Evolutionary conservation across 92 coral and sea anemone species (phyloP).

Genomic region (Phenganax marumi): DNA sequence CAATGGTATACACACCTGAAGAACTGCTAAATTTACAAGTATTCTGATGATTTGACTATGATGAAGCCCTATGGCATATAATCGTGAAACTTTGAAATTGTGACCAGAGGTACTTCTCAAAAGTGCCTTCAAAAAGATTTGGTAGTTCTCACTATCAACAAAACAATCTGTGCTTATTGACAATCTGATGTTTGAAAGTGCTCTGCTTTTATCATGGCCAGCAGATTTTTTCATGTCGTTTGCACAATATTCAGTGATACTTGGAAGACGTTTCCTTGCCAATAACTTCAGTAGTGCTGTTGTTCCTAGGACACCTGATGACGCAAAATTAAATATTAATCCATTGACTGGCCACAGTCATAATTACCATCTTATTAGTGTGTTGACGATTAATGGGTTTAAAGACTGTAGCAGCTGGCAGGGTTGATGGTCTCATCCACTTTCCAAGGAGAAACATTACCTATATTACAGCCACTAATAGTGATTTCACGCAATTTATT

Average conservation of each 20-base stretch:
- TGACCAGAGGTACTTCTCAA: conserved; percentile 44
- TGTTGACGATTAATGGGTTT: not conserved
- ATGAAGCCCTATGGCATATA: conserved; percentile 55
- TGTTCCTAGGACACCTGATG: conserved; percentile 31
- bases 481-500: conserved; percentile 62
- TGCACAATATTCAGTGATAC: not conserved
- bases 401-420: not conserved
- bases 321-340: not conserved
- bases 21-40: too few relatives aligned
- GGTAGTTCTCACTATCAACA: conserved; percentile 62
- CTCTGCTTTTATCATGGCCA: not conserved
- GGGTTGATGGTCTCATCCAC: not conserved
- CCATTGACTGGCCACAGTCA: not conserved
- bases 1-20: too few relatives aligned
- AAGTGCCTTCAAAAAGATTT: conserved; percentile 69
- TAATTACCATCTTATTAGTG: not conserved
- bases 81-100: conserved; percentile 66
- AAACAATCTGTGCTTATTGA: conserved; percentile 61
- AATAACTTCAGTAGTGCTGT: conserved; percentile 3
- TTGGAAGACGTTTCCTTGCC: not conserved
- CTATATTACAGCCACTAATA: conserved; percentile 81
- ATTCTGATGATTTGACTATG: conserved; percentile 10
- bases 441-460: conserved; percentile 40
- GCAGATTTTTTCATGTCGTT: not conserved
- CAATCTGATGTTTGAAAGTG: not conserved